Evolutionary conservation across 1,140 invertebrate species (phyloP), one percentile per base, ranked within the genome.

Genomic region (Metopolophium dirhodum): DNA sequence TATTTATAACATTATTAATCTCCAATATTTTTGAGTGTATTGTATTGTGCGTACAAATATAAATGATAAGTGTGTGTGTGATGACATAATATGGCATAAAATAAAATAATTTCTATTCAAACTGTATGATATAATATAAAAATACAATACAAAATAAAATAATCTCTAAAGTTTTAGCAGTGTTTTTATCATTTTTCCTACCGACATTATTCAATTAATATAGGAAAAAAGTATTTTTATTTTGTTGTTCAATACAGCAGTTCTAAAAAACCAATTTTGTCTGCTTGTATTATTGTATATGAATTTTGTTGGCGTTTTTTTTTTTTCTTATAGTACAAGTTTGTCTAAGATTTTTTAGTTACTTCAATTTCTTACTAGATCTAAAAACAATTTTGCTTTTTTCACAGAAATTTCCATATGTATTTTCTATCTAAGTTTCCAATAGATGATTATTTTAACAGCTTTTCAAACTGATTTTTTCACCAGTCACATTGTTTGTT

Each of bases 41-140:
- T 49, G 18, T n/a, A 87, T 77, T 77, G 14, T 20, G 20, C 26
- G 9, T 85, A 41, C 11, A 85, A 41, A 14, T 77, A 11, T 68
- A 14, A 14, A 3, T 68, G 3, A n/a, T 57, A 35, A 37, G 49
- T 23, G 2, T 89, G 8, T 9, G 20, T 89, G 35, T 89, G 22
- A 77, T 7, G 4, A 14, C 30, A 77, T 14, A 35, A 77, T 22
- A 77, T 77, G 3, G 14, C 61, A n/a, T 77, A n/a, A 37, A 89
- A 89, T 54, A 57, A 89, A 89, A 54, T 37, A 89, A 88, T 88
- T 51, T 89, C 20, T 18, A 14, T 57, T 57, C 87, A 89, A 89
- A 89, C 37, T 54, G 37, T 35, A 54, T 51, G 2, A 51, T 88
- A 88, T 49, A 88, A 47, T 47, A 85, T 49, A 87, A 20, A 41